Evolutionary conservation across 2,888 invertebrate genomes (phyloP).

Genomic region (Strigamia transsilvanica): DNA sequence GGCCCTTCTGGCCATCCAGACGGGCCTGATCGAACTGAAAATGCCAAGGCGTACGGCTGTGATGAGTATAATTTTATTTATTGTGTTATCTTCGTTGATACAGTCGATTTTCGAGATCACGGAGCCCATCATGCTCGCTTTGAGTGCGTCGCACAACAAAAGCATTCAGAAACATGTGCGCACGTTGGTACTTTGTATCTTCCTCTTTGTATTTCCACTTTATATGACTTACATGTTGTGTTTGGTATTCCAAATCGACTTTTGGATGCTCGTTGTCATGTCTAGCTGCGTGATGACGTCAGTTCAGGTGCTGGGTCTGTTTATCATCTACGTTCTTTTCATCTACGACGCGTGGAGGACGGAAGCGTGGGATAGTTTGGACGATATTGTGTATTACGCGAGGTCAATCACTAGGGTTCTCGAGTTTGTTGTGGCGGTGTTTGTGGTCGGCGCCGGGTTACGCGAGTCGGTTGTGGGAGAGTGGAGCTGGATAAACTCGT

Average conservation of each 20-base stretch:
- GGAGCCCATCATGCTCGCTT: conserved; percentile 67
- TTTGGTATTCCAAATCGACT: conserved; percentile 65
- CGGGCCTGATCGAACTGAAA: conserved; percentile 66
- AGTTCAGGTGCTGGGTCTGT: conserved; percentile 66
- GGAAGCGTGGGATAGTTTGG: conserved; percentile 67
- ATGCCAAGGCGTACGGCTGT: conserved; percentile 67
- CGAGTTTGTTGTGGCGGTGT: conserved; percentile 68
- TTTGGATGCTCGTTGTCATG: conserved; percentile 68
- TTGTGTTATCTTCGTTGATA: conserved; percentile 68
- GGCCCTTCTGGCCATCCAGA: conserved; percentile 68
- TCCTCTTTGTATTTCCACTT: conserved; percentile 65
- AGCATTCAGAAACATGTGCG: conserved; percentile 63
- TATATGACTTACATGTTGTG: conserved; percentile 66
- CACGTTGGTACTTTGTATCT: conserved; percentile 63
- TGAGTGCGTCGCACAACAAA: conserved; percentile 65
- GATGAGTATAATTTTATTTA: conserved; percentile 68
- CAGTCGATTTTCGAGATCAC: conserved; percentile 69
- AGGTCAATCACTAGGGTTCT: conserved; percentile 65
- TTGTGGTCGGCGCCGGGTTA: conserved; percentile 67
- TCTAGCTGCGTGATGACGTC: conserved; percentile 67
- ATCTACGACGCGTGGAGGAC: conserved; percentile 65
- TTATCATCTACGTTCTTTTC: conserved; percentile 67
- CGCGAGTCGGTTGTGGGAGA: conserved; percentile 65
- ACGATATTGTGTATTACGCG: conserved; percentile 67
- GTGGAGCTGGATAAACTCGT: conserved; percentile 66